A percentile compares a stretch with the other conserved stretches of the same genome.
Evolutionary conservation across 2,113 vertebrate species (phyloP).

Genomic region (Notiomystis cincta): DNA sequence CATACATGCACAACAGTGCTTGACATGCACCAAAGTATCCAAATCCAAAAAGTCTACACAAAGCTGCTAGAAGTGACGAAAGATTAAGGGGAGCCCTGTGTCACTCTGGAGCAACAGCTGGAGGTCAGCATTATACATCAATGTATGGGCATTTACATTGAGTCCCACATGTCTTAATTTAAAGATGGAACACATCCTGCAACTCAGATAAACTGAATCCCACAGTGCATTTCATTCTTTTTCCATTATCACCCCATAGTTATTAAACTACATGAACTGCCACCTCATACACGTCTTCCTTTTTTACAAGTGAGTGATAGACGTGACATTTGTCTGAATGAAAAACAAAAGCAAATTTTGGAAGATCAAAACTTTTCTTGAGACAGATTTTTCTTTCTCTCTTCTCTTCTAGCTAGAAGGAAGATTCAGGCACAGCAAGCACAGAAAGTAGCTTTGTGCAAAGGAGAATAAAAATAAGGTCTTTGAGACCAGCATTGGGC

Average conservation of each 20-base stretch:
- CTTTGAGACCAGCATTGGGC: not conserved
- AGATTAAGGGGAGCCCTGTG: not conserved
- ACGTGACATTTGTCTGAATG: not conserved
- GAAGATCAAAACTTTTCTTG: not conserved
- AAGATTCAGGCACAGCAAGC: not conserved
- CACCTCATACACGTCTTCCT: not conserved
- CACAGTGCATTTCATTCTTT: not conserved
- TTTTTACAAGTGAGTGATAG: not conserved
- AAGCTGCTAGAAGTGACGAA: not conserved
- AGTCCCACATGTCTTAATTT: not conserved
- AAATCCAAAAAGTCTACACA: not conserved
- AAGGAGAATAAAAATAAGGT: not conserved
- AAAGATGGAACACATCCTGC: not conserved
- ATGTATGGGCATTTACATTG: not conserved
- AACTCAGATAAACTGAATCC: not conserved
- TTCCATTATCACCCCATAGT: not conserved
- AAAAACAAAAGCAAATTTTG: not conserved
- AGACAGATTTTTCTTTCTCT: not conserved
- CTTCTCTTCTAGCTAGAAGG: not conserved
- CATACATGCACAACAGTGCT: not conserved
- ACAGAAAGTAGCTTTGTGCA: not conserved
- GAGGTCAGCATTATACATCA: not conserved
- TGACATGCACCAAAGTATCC: not conserved
- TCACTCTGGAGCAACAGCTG: not conserved
- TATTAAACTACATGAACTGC: not conserved